Evolutionary conservation across 2,888 invertebrate species (phyloP).

Genomic region (Crossocerus cetratus): DNA sequence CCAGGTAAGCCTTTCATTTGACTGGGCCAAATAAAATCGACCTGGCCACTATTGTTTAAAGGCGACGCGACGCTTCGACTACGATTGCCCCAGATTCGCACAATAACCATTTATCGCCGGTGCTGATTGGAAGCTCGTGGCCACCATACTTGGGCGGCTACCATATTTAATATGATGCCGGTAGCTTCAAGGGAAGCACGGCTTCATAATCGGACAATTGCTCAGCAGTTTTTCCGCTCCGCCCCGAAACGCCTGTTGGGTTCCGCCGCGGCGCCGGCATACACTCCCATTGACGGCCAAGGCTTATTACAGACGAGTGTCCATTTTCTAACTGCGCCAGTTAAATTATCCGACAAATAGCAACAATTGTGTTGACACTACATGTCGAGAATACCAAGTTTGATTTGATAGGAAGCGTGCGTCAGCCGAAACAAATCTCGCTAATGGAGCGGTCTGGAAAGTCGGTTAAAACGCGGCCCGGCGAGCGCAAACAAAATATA

Average conservation of each 20-base stretch:
- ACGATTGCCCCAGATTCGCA: no score
- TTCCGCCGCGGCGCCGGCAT: slow-evolving; percentile 6
- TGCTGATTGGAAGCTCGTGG: neutral
- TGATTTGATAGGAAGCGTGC: neutral
- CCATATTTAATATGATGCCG: slow-evolving; percentile 47
- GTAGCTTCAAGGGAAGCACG: slow-evolving; percentile 50
- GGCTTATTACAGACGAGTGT: neutral
- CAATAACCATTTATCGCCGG: no score
- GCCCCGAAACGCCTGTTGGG: slow-evolving; percentile 68
- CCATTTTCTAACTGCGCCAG: slow-evolving; percentile 37
- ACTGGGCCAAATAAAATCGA: no score
- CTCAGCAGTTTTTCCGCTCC: slow-evolving; percentile 74
- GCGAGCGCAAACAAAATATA: slow-evolving; percentile 73
- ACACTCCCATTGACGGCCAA: slow-evolving; percentile 39
- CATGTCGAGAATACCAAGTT: neutral
- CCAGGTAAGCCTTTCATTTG: no score
- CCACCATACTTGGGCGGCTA: slow-evolving; percentile 46
- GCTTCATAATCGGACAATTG: slow-evolving; percentile 66
- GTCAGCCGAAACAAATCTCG: neutral
- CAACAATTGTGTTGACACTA: neutral
- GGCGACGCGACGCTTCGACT: no score
- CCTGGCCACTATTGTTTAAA: no score
- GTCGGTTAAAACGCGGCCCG: slow-evolving; percentile 38
- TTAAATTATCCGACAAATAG: no score
- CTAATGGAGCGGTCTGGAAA: slow-evolving; percentile 41